Percentiles rank a stretch among this genome's conserved stretches.
phyloP scores from a whole-genome alignment of 1,140 invertebrate species.

The Cardiocondyla obscurior region DNA sequence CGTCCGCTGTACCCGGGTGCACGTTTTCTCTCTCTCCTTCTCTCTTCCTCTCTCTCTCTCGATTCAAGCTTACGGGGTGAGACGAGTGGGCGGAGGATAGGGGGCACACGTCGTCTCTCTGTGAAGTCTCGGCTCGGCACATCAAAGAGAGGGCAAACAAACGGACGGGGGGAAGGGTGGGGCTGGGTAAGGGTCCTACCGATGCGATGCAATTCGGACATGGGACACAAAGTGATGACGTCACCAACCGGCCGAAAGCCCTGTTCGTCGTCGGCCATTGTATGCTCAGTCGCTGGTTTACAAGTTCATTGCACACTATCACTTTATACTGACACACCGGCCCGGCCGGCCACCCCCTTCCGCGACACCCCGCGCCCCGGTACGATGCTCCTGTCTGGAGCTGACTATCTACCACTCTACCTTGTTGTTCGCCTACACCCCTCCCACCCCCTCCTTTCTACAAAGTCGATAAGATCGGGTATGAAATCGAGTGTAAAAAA shows the following conservation, averaged over 20 bases:
- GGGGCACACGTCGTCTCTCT: constrained; percentile 64
- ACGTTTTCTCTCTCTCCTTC: not conserved
- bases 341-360: constrained; percentile 52
- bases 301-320: constrained; percentile 77
- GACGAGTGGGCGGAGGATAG: too few relatives aligned
- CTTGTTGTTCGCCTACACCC: constrained; percentile 31
- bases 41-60: too few relatives aligned
- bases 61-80: constrained; percentile 30
- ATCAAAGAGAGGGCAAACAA: constrained; percentile 79
- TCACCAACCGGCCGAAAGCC: constrained; percentile 75
- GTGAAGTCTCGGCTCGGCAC: constrained; percentile 71
- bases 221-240: constrained; percentile 78
- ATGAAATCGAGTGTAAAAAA: constrained; percentile 46
- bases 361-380: constrained; percentile 22
- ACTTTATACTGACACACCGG: constrained; percentile 70
- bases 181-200: constrained; percentile 66
- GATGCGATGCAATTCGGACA: constrained; percentile 79
- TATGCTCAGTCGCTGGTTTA: constrained; percentile 77
- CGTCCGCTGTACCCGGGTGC: constrained; percentile 32
- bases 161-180: constrained; percentile 65
- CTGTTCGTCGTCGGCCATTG: constrained; percentile 73
- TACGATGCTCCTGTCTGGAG: constrained; percentile 32
- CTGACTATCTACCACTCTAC: constrained; percentile 32
- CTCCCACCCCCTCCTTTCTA: not conserved
- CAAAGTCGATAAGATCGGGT: constrained; percentile 52